Evolutionary conservation across 23 tunicate species (phyloP), one percentile per base, ranked within the genome.

Genomic region (Oikopleura dioica): DNA sequence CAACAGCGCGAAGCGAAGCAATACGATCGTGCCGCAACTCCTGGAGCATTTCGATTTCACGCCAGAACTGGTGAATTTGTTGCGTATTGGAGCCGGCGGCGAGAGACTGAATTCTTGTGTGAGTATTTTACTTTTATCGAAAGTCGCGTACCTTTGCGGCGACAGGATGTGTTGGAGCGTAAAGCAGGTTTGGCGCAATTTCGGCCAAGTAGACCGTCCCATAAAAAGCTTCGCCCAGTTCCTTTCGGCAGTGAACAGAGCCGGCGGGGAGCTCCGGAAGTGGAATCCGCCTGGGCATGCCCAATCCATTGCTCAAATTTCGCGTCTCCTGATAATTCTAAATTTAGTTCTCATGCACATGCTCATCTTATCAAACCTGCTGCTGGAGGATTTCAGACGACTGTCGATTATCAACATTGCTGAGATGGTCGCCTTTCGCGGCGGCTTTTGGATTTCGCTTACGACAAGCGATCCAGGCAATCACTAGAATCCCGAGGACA

Each of bases 21-120:
- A 63, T 28, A 2, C 72, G 72, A 23, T 63, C 72, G 72, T 63
- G 72, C 30, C 72, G 72, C 32, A 63, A 63, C 33, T 63, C 72
- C 4, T 5, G 2, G 33, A 63, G 72, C 72, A 63, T 63, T 63
- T 63, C 72, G 32, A 63, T 63, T 63, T 63, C 72, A 2, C 72
- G 72, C 72, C 72, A 63, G 26, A 63, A 63, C 26, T 63, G 72
- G 33, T 63, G 72, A 63, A 63, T 63, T 63, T 63, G 72, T 63
- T 63, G 72, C 2, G 72, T 63, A 63, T 63, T 63, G 33, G 30
- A 12, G 5, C 26, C 72, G 26, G 72, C 29, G 2, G 72, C 29
- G 30, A 63, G 26, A 2, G 72, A 63, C 72, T 63, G 26, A 24
- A 28, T 9, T 44, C 16, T 44, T 9, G 55, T 16, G 16, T 44